These are phyloP conservation scores for Oxycera nigricornis DNA, from an alignment of 2,888 invertebrate species.

Conservation along the genomic window DNA sequence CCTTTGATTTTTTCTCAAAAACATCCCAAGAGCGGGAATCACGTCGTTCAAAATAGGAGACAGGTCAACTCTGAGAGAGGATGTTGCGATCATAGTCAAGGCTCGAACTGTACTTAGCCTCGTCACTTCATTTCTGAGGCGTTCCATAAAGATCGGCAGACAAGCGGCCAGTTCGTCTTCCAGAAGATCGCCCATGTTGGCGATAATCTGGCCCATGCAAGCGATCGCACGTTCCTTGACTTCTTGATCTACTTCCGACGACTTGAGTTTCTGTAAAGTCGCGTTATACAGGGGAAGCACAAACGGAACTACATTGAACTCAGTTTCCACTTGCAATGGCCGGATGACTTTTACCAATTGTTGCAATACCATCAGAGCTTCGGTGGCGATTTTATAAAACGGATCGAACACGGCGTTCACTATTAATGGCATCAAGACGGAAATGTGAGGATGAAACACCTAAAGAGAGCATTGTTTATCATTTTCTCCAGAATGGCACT, in stretches of 20 bases:
- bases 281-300: slow-evolving; percentile 83
- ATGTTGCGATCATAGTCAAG: slow-evolving; percentile 90
- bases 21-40: slow-evolving; percentile 90
- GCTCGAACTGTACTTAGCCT: slow-evolving; percentile 96
- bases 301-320: slow-evolving; percentile 78
- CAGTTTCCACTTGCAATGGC: slow-evolving; percentile 66
- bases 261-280: slow-evolving; percentile 83
- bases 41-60: slow-evolving; percentile 84
- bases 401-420: slow-evolving; percentile 90
- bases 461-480: slow-evolving; percentile 61
- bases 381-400: slow-evolving; percentile 98
- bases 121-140: slow-evolving; percentile 96
- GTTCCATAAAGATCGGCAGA: slow-evolving; percentile 93
- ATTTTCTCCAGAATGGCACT: slow-evolving; percentile 2
- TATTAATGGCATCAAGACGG: slow-evolving; percentile 81
- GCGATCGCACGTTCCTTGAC: slow-evolving; percentile 98
- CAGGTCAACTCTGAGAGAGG: slow-evolving; percentile 84
- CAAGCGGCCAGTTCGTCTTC: slow-evolving; percentile 81
- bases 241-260: slow-evolving; percentile 98
- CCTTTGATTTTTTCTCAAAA: slow-evolving; percentile 95
- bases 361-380: slow-evolving; percentile 91
- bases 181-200: slow-evolving; percentile 88
- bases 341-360: slow-evolving; percentile 93
- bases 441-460: slow-evolving; percentile 82
- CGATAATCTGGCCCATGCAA: slow-evolving; percentile 94